phyloP scores from a whole-genome alignment of 2,797 vertebrate genomes.

The Siniperca obscura region DNA sequence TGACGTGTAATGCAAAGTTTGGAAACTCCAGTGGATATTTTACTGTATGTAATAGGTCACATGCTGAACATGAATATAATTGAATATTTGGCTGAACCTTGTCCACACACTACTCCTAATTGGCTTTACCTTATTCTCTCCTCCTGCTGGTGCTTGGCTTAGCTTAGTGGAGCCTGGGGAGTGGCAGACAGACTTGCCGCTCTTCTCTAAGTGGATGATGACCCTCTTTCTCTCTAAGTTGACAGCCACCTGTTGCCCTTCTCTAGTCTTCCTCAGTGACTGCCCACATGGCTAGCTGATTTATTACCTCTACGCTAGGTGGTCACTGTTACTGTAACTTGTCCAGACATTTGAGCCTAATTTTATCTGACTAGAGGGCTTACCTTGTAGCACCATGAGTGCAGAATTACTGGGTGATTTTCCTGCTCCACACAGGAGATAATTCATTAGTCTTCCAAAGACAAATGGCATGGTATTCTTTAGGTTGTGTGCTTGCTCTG shows the following conservation, averaged over 20 bases:
- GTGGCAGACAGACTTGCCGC: slow-evolving; percentile 55
- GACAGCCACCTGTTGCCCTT: slow-evolving; percentile 81
- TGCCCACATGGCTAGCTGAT: slow-evolving; percentile 60
- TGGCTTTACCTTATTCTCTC: slow-evolving; percentile 50
- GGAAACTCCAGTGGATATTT: slow-evolving; percentile 48
- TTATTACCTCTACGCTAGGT: slow-evolving; percentile 64
- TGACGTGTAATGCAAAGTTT: slow-evolving; percentile 45
- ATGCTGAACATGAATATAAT: slow-evolving; percentile 24
- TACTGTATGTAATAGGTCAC: slow-evolving; percentile 18
- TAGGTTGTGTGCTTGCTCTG: slow-evolving; percentile 27
- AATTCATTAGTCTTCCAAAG: slow-evolving; percentile 57
- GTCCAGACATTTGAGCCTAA: slow-evolving; percentile 78
- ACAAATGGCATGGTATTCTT: slow-evolving; percentile 57
- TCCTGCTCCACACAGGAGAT: slow-evolving; percentile 58
- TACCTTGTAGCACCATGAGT: slow-evolving; percentile 63
- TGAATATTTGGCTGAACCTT: slow-evolving; percentile 40
- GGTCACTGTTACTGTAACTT: slow-evolving; percentile 74
- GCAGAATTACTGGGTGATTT: slow-evolving; percentile 68
- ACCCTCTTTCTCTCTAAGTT: slow-evolving; percentile 71
- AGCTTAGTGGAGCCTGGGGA: slow-evolving; percentile 66
- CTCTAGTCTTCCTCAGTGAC: slow-evolving; percentile 58
- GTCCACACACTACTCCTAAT: slow-evolving; percentile 31
- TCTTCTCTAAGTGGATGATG: slow-evolving; percentile 73
- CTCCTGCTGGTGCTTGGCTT: slow-evolving; percentile 66
- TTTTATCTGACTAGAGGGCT: slow-evolving; percentile 76